A percentile compares a stretch with the other conserved stretches of the same genome.
phyloP scores from a whole-genome alignment of 2,797 vertebrate genomes.

The Tragelaphus oryx region DNA sequence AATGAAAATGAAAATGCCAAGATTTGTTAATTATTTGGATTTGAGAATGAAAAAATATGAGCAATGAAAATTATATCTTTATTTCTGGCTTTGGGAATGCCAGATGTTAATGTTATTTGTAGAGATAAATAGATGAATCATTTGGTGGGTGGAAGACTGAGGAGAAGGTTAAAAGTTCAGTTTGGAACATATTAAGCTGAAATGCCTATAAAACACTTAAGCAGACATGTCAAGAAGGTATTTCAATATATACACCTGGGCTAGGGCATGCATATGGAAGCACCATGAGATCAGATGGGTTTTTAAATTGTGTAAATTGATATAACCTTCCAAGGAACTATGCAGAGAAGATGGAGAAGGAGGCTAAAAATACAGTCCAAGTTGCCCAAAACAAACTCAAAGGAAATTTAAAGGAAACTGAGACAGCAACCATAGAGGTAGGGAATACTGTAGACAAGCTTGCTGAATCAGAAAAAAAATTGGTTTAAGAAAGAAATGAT shows the following conservation, averaged over 20 bases:
- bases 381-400: not conserved
- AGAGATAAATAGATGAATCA: not conserved
- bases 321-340: not conserved
- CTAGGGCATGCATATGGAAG: not conserved
- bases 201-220: not conserved
- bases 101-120: not conserved
- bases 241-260: not conserved
- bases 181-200: not conserved
- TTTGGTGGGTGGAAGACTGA: not conserved
- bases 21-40: not conserved
- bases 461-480: not conserved
- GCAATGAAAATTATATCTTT: not conserved
- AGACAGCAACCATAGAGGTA: not conserved
- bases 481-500: not conserved
- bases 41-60: not conserved
- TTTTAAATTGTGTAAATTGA: not conserved
- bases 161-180: conserved; percentile 4
- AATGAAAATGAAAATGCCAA: not conserved
- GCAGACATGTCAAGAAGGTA: not conserved
- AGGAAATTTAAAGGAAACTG: not conserved
- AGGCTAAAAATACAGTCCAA: not conserved
- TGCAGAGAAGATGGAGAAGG: not conserved
- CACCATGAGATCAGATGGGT: not conserved
- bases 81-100: not conserved
- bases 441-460: not conserved